These are phyloP conservation scores for Hypolimnas misippus DNA, from an alignment of 2,888 invertebrate species.

Conservation along the genomic window DNA sequence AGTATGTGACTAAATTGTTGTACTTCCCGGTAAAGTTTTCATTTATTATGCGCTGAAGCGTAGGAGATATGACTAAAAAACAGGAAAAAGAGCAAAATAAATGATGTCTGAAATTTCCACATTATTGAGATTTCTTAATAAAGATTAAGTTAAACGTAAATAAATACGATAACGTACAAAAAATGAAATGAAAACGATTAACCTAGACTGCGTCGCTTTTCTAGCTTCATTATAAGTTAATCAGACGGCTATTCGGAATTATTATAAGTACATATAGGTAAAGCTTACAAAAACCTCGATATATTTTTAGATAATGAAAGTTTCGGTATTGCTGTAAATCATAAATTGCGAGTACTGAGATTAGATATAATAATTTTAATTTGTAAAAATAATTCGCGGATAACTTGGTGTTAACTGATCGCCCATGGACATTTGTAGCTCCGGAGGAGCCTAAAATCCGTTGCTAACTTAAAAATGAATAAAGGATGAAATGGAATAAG, in stretches of 20 bases:
- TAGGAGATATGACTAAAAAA: conserved; percentile 5
- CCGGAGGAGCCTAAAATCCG: too few relatives aligned
- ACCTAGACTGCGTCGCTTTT: neutral
- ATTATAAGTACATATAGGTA: too few relatives aligned
- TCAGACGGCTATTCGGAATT: neutral
- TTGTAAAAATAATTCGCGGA: too few relatives aligned
- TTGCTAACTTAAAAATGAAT: too few relatives aligned
- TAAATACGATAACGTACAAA: neutral
- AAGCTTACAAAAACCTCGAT: too few relatives aligned
- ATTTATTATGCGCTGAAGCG: conserved; percentile 5
- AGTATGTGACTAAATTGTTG: conserved; percentile 25
- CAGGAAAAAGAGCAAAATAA: conserved; percentile 16
- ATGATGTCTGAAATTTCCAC: neutral
- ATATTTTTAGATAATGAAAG: too few relatives aligned
- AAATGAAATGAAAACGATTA: neutral
- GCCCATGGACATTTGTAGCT: too few relatives aligned
- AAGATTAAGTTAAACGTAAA: neutral
- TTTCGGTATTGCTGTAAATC: too few relatives aligned
- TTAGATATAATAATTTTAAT: too few relatives aligned
- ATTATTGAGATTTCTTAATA: neutral
- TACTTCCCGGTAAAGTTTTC: conserved; percentile 20
- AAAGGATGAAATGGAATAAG: too few relatives aligned
- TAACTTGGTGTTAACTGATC: too few relatives aligned
- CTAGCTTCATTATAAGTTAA: neutral
- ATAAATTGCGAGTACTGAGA: neutral